Conservation (phyloP, 2,113 vertebrate species). For the Silurus meridionalis region DNA sequence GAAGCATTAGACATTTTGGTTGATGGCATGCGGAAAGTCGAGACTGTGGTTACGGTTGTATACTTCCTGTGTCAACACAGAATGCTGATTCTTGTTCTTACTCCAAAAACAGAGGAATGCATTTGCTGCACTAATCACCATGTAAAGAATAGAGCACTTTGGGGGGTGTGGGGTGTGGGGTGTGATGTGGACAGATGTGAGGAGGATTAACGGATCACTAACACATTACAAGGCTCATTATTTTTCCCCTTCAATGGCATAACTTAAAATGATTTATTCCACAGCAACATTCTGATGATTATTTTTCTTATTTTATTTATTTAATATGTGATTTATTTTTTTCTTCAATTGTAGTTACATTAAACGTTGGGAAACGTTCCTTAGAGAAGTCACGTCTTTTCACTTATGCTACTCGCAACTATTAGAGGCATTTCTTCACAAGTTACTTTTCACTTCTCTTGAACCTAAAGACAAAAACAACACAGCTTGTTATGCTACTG, state of each 20-base stretch:
- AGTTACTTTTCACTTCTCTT: background rate
- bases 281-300: background rate
- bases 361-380: background rate
- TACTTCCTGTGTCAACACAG: constrained; percentile 48
- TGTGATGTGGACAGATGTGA: background rate
- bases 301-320: background rate
- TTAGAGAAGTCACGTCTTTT: background rate
- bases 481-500: background rate
- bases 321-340: background rate
- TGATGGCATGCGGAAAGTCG: constrained; percentile 1
- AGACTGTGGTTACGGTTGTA: constrained; percentile 47
- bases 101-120: background rate
- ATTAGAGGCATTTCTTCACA: background rate
- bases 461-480: background rate
- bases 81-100: constrained; percentile 19
- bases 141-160: background rate
- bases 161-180: background rate
- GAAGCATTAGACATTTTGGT: background rate
- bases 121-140: background rate
- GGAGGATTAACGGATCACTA: background rate
- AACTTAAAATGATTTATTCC: background rate
- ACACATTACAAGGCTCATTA: background rate
- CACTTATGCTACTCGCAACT: background rate
- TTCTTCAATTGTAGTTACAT: background rate
- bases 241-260: background rate